Evolutionary conservation across 1,140 invertebrate species (phyloP).

Genomic region (Ostrea denselamellosa): DNA sequence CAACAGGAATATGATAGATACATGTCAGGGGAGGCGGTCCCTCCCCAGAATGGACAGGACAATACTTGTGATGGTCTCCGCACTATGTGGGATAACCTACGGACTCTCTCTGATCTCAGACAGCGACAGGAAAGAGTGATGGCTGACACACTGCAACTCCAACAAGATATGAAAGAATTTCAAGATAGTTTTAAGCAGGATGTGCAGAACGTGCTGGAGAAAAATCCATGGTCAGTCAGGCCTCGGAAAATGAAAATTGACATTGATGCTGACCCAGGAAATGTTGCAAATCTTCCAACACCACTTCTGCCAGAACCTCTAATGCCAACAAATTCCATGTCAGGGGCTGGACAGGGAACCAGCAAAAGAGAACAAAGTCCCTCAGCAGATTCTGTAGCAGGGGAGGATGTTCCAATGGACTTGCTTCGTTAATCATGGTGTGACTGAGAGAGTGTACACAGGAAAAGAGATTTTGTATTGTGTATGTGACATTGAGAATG

Average conservation of each 20-base stretch:
- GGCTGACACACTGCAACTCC: constrained; percentile 82
- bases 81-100: constrained; percentile 81
- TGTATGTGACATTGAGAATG: background rate
- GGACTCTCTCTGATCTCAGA: constrained; percentile 84
- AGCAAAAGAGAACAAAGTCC: background rate
- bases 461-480: background rate
- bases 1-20: constrained; percentile 95
- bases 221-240: constrained; percentile 72
- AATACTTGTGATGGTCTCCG: constrained; percentile 84
- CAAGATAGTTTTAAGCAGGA: constrained; percentile 80
- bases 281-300: constrained; percentile 65
- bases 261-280: constrained; percentile 71
- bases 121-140: constrained; percentile 82
- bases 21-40: constrained; percentile 93
- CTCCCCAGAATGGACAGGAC: constrained; percentile 81
- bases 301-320: constrained; percentile 66
- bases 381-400: background rate
- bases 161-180: constrained; percentile 84
- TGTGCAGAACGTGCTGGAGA: constrained; percentile 67
- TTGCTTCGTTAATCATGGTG: background rate
- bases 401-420: background rate
- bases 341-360: background rate
- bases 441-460: background rate
- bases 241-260: constrained; percentile 77
- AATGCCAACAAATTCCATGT: background rate